Evolutionary conservation across 2,797 vertebrate species (phyloP), one percentile per base, ranked within the genome.

Genomic region (Fringilla coelebs): DNA sequence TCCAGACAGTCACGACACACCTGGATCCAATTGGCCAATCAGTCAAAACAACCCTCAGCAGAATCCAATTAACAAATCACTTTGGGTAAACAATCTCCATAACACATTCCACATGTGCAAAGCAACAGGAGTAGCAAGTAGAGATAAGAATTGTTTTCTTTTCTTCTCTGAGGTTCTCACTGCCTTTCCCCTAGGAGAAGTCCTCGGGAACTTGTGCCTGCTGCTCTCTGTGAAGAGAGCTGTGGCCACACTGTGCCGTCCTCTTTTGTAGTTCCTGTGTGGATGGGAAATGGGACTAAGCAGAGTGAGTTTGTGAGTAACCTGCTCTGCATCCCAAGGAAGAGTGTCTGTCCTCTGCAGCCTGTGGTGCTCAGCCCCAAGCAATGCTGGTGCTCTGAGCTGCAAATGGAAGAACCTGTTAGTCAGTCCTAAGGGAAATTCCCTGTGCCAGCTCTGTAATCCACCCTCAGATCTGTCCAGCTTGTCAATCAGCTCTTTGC

Each of bases 181-280:
- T 49, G 48, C 48, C 5, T 49, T 49, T 26, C 48, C 48, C 48
- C 25, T 49, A 49, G 25, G 14, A 49, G 48, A 49, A 49, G 16
- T 26, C 48, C 48, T 49, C 28, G 48, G 48, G 48, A 49, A 28
- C 25, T 16, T 28, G 25, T 49, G 48, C 15, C 48, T 49, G 48
- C 48, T 49, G 48, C 48, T 49, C 48, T 49, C 48, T 26, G 25
- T 49, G 48, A 49, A 5, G 25, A 49, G 48, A 49, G 25, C 46
- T 25, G 24, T 48, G 46, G 46, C 25, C 48, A 26, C 48, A 16
- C 25, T 49, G 48, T 2, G 2, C 1, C 1, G 0, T 21, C 6
- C 13, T 24, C 18, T 10, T 49, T 24, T 31, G 18, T 1, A 31
- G 25, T 25, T 68, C 2, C 2, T 4, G 17, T 21, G 7, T 19